Evolutionary conservation across 2,888 invertebrate genomes (phyloP).

Genomic region (Xestia c-nigrum): DNA sequence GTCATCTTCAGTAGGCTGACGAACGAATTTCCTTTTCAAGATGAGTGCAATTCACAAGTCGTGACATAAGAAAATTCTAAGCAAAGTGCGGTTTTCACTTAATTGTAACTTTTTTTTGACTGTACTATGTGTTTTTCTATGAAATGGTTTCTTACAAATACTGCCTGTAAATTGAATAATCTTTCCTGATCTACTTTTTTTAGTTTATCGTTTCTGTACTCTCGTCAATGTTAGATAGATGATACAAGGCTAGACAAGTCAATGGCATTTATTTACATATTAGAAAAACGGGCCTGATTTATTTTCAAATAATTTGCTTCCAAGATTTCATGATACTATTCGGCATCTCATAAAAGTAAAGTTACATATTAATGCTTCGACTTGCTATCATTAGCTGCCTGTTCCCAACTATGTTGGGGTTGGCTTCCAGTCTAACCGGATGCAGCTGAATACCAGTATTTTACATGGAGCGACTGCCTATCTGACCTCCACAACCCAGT

Average conservation of each 20-base stretch:
- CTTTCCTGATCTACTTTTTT: neutral
- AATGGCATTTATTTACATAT: neutral
- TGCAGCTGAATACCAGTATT: no score
- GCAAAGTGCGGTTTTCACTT: neutral
- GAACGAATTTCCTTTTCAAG: slow-evolving; percentile 41
- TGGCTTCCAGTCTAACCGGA: no score
- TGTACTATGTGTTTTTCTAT: neutral
- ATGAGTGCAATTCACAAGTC: slow-evolving; percentile 21
- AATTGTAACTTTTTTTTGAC: neutral
- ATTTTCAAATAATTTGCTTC: neutral
- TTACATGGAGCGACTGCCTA: no score
- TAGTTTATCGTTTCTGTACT: neutral
- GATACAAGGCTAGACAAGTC: neutral
- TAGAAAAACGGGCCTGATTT: neutral
- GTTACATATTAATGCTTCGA: neutral
- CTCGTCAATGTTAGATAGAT: neutral
- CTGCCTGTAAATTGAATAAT: neutral
- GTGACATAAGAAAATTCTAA: slow-evolving; percentile 19
- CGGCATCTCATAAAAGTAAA: neutral
- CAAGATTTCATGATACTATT: neutral
- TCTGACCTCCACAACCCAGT: no score
- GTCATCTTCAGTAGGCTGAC: slow-evolving; percentile 7
- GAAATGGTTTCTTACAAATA: neutral
- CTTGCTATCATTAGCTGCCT: neutral
- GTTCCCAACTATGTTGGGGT: no score